Evolutionary conservation across 2,113 vertebrate species (phyloP).

Genomic region (Ia io): DNA sequence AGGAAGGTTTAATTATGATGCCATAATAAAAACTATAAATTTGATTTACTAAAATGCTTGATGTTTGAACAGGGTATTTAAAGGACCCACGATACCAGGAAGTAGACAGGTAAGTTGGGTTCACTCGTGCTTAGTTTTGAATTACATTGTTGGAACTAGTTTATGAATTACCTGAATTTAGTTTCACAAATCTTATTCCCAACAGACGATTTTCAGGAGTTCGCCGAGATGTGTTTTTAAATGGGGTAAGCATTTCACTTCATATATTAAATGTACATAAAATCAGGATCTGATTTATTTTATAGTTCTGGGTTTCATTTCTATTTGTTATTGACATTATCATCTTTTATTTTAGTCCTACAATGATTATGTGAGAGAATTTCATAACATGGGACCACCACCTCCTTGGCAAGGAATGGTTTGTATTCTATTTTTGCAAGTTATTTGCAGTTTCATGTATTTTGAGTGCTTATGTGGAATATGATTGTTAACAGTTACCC

Average conservation of each 20-base stretch:
- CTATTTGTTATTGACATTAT: constrained; percentile 68
- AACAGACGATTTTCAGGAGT: constrained; percentile 96
- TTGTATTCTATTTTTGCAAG: constrained; percentile 78
- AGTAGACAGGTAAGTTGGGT: constrained; percentile 93
- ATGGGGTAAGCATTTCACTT: constrained; percentile 91
- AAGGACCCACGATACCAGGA: constrained; percentile 96
- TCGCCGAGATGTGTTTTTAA: constrained; percentile 96
- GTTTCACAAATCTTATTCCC: constrained; percentile 85
- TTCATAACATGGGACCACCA: constrained; percentile 96
- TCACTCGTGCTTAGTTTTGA: constrained; percentile 77
- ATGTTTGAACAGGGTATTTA: constrained; percentile 94
- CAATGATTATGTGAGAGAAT: constrained; percentile 98
- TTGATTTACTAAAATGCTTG: constrained; percentile 83
- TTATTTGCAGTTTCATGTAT: neutral
- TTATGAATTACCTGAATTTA: constrained; percentile 80
- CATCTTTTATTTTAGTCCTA: constrained; percentile 91
- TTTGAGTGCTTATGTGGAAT: neutral
- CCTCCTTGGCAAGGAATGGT: constrained; percentile 99
- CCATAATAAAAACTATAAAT: constrained; percentile 63
- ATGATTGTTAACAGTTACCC: neutral
- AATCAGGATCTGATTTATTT: constrained; percentile 47
- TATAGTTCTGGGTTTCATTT: neutral
- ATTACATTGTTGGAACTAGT: constrained; percentile 74
- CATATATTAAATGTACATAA: constrained; percentile 22
- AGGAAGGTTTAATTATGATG: constrained; percentile 68